Evolutionary conservation across 1,140 invertebrate species (phyloP), one percentile per base, ranked within the genome.

Genomic region (Glomeris maerens): DNA sequence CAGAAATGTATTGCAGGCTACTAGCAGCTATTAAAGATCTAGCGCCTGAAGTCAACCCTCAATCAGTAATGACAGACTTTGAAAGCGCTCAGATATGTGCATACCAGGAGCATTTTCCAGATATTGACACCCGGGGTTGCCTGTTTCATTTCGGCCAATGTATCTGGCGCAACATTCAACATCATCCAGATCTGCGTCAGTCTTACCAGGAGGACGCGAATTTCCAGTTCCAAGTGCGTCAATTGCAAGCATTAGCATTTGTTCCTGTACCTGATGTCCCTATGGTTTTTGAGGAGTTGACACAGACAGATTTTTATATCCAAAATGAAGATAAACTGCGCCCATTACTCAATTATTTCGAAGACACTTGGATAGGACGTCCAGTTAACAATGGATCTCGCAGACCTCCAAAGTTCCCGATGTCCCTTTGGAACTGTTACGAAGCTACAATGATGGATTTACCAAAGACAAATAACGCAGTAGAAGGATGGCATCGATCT

Each of bases 151-250:
- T 47, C 21, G 13, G 20, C 10, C 45, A 47, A 31, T 47, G 45
- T 31, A 47, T 47, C 39, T 47, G 45, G 45, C 45, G 26, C 7
- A 47, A 29, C 27, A 47, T 47, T 38, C 45, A 47, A 47, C 7
- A 47, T n/a, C 7, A 29, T 13, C 7, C 7, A 7, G 5, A 47
- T 27, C 7, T 47, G 5, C 13, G 7, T 10, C n/a, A 31, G 10
- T 10, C 5, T 10, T 47, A 47, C 21, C 23, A 14, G 23, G 26
- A 31, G 13, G 17, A 36, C n/a, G 7, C 45, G 7, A 28, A 29
- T 47, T 47, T 47, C 39, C 13, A 23, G 10, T 22, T 31, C 7
- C 7, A 47, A 28, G 5, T 47, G 21, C 10, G 26, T n/a, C 17
- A 47, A 22, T 29, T 47, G 26, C 5, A n/a, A 31, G 13, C 45